A percentile compares a stretch with the other conserved stretches of the same genome.
phyloP scores from a whole-genome alignment of 1,140 invertebrate species.

The Diprion similis region DNA sequence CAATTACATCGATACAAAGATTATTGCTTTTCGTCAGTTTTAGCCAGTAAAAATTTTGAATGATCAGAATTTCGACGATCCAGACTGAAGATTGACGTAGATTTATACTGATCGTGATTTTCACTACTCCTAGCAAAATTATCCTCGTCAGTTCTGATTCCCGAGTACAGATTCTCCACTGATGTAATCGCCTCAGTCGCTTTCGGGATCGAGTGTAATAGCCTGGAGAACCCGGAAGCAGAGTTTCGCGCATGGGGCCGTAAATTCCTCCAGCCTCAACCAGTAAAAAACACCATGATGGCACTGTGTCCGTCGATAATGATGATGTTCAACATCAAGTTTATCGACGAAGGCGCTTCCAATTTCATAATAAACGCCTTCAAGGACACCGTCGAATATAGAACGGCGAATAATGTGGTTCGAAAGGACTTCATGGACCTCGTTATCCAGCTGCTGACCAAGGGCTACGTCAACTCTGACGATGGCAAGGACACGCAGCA shows the following conservation, averaged over 20 bases:
- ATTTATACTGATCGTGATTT: no score
- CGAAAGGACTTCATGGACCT: slow-evolving; percentile 50
- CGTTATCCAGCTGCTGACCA: slow-evolving; percentile 44
- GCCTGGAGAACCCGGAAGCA: slow-evolving; percentile 47
- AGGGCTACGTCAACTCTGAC: slow-evolving; percentile 13
- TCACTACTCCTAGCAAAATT: no score
- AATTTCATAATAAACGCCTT: slow-evolving; percentile 44
- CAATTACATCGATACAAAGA: no score
- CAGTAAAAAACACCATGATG: slow-evolving; percentile 13
- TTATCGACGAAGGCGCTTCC: slow-evolving; percentile 27
- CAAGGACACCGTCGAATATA: slow-evolving; percentile 33
- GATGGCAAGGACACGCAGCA: not conserved
- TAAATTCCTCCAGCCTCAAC: slow-evolving; percentile 22
- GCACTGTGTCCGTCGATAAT: slow-evolving; percentile 21
- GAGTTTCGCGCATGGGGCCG: slow-evolving; percentile 36
- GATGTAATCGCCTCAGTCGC: slow-evolving; percentile 66
- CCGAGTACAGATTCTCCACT: slow-evolving; percentile 61
- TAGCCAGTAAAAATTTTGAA: not conserved
- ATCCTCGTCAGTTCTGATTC: no score
- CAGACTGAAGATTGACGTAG: not conserved
- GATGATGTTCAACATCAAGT: slow-evolving; percentile 13
- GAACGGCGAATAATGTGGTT: slow-evolving; percentile 38
- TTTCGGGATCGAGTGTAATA: slow-evolving; percentile 60
- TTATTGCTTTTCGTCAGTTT: no score
- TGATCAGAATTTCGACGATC: not conserved